Conservation (phyloP, 2,888 invertebrate species). For the Parochlus steinenii region DNA sequence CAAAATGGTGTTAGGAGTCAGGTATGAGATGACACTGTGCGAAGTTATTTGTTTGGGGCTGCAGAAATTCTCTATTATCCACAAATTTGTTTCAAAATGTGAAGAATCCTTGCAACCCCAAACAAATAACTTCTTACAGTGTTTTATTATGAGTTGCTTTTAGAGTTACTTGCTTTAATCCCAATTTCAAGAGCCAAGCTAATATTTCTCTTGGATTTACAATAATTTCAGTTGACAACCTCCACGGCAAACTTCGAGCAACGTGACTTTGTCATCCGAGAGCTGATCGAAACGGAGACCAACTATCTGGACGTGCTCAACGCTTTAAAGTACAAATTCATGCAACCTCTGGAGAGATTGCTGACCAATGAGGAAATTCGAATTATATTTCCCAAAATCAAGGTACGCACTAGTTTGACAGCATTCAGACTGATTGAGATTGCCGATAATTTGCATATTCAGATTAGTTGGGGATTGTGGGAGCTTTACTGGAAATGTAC, state of each 20-base stretch:
- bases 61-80: no score
- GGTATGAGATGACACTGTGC: slow-evolving; percentile 22
- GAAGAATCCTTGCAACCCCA: no score
- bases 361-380: slow-evolving; percentile 59
- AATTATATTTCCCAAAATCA: slow-evolving; percentile 78
- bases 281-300: slow-evolving; percentile 89
- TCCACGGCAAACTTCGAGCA: slow-evolving; percentile 57
- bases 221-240: slow-evolving; percentile 31
- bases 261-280: slow-evolving; percentile 82
- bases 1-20: slow-evolving; percentile 37
- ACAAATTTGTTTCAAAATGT: no score
- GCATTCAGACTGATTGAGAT: neutral
- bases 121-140: no score
- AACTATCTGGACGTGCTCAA: slow-evolving; percentile 90
- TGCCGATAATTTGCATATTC: no score
- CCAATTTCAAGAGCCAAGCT: no score
- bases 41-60: slow-evolving; percentile 3
- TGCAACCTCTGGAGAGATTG: slow-evolving; percentile 53
- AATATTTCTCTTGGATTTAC: neutral
- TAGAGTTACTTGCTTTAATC: no score
- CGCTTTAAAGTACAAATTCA: slow-evolving; percentile 65
- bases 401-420: slow-evolving; percentile 36
- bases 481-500: no score
- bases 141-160: no score
- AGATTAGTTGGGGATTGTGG: no score